These are phyloP conservation scores for Palythoa grandiflora DNA, from an alignment of 92 coral and sea anemone species.

Conservation along the genomic window DNA sequence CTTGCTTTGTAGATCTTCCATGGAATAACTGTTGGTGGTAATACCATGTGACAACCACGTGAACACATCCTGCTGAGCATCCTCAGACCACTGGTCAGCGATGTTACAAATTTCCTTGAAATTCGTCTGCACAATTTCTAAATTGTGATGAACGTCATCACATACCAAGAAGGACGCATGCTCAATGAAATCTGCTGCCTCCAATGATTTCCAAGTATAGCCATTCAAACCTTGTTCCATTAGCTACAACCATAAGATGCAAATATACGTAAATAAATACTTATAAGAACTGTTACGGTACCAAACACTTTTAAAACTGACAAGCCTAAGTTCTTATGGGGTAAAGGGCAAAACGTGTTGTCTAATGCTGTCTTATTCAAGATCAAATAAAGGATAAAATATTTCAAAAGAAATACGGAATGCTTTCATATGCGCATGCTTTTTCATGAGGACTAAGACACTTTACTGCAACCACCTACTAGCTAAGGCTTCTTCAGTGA, in stretches of 20 bases:
- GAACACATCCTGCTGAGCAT: conserved; percentile 85
- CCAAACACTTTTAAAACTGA: no score
- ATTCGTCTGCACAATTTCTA: conserved; percentile 91
- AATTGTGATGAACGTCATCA: conserved; percentile 94
- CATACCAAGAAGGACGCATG: conserved; percentile 95
- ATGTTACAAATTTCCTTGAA: conserved; percentile 86
- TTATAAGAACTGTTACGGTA: background rate
- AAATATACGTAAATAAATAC: background rate
- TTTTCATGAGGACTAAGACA: no score
- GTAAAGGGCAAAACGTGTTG: no score
- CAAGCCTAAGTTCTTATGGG: no score
- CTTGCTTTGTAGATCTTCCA: conserved; percentile 81
- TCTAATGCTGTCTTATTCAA: no score
- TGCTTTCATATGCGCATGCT: no score
- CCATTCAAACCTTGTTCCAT: conserved; percentile 89
- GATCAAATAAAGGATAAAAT: no score
- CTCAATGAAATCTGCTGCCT: conserved; percentile 98
- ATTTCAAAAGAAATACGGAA: no score
- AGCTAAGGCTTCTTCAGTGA: no score
- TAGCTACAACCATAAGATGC: conserved; percentile 56
- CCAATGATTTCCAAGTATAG: conserved; percentile 96
- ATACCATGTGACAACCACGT: conserved; percentile 72
- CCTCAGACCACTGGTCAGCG: conserved; percentile 89
- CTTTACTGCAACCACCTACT: no score
- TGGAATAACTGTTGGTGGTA: conserved; percentile 70